A percentile compares a stretch with the other conserved stretches of the same genome.
phyloP scores from a whole-genome alignment of 2,797 vertebrate species.

The Heteromormyrus szaboi region DNA sequence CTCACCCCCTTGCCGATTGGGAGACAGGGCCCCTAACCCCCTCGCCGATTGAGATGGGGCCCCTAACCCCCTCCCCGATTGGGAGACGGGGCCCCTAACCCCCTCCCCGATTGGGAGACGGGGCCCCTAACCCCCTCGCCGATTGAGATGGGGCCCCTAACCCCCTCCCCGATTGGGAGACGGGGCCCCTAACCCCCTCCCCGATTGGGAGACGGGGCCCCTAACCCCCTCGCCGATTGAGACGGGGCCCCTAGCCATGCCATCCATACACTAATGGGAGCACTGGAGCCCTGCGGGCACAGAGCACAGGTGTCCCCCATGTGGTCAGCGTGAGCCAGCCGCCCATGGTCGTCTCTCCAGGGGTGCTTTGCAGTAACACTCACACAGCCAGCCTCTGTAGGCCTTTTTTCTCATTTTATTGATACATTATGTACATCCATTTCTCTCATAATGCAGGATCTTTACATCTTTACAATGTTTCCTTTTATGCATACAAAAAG shows the following conservation, averaged over 20 bases:
- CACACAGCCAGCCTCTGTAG: slow-evolving; percentile 43
- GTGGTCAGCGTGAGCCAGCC: not conserved
- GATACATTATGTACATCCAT: slow-evolving; percentile 87
- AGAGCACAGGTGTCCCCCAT: not conserved
- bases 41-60: not conserved
- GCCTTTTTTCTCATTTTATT: slow-evolving; percentile 76
- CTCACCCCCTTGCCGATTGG: not conserved
- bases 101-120: not conserved
- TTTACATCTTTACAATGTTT: slow-evolving; percentile 78
- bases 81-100: not conserved
- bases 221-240: not conserved
- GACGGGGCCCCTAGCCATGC: not conserved
- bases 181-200: not conserved
- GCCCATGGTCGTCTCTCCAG: not conserved
- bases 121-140: not conserved
- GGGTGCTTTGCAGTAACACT: not conserved
- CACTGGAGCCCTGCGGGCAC: not conserved
- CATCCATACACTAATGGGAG: not conserved
- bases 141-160: not conserved
- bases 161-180: not conserved
- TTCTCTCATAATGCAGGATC: slow-evolving; percentile 79
- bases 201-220: too few species aligned
- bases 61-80: not conserved
- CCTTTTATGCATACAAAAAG: slow-evolving; percentile 71
- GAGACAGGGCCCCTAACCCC: not conserved